A percentile compares a stretch with the other conserved stretches of the same genome.
These are phyloP conservation scores for Chromis chromis DNA, from an alignment of 2,797 vertebrate species.

Conservation along the genomic window DNA sequence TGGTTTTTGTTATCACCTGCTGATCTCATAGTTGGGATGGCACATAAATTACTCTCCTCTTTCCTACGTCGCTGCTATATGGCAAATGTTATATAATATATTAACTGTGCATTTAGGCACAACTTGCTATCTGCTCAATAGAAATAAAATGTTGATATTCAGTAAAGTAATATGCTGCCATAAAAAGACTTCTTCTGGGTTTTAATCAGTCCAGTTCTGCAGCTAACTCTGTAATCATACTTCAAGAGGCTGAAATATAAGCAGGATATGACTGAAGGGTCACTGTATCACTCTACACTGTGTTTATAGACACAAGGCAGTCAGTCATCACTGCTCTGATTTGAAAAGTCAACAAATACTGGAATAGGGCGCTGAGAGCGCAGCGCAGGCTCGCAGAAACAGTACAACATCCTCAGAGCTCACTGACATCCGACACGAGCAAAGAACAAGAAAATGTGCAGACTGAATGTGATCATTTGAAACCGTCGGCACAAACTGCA, in stretches of 20 bases:
- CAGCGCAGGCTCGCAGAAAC: conserved; percentile 5
- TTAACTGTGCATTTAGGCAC: background rate
- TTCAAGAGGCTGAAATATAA: background rate
- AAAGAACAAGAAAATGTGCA: conserved; percentile 9
- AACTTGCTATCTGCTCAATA: background rate
- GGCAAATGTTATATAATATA: background rate
- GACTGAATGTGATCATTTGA: conserved; percentile 16
- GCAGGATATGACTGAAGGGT: conserved; percentile 12
- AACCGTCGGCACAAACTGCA: background rate
- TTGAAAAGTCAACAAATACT: conserved; percentile 40
- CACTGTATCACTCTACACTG: background rate
- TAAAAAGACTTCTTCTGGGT: background rate
- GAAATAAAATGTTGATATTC: background rate
- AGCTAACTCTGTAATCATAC: conserved; percentile 14
- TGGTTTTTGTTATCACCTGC: conserved; percentile 1
- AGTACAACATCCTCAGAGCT: background rate
- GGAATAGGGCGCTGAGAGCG: conserved; percentile 3
- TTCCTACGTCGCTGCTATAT: background rate
- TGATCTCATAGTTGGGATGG: background rate
- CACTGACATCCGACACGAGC: background rate
- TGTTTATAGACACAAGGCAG: conserved; percentile 19
- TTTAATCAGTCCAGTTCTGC: conserved; percentile 13
- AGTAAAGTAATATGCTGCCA: background rate
- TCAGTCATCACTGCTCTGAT: conserved; percentile 22
- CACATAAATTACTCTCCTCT: background rate